These are phyloP conservation scores for Anomalospiza imberbis DNA, from an alignment of 2,797 vertebrate genomes.

Conservation along the genomic window DNA sequence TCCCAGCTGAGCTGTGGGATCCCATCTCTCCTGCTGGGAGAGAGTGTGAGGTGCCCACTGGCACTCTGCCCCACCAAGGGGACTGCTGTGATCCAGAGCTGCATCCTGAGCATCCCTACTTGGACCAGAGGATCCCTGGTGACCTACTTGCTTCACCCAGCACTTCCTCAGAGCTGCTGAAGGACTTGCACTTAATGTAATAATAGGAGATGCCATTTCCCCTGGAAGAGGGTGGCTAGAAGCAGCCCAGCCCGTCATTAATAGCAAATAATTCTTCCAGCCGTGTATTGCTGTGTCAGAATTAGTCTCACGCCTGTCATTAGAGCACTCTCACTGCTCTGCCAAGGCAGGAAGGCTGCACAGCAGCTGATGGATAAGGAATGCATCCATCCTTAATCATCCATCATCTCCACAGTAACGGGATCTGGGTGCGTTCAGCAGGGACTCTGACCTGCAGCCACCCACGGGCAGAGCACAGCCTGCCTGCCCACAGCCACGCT, in stretches of 20 bases:
- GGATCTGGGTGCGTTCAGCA: rapidly evolving
- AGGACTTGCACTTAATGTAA: neutral
- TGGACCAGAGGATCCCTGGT: neutral
- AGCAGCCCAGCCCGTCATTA: neutral
- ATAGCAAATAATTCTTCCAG: neutral
- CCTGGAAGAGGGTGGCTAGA: neutral
- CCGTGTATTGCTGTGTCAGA: neutral
- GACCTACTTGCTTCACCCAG: neutral
- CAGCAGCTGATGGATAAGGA: neutral
- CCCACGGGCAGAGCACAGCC: neutral
- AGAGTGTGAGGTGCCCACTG: neutral
- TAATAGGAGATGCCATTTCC: neutral
- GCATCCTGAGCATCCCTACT: neutral
- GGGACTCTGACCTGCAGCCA: neutral
- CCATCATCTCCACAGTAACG: neutral
- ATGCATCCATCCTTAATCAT: neutral
- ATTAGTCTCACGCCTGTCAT: neutral
- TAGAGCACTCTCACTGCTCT: neutral
- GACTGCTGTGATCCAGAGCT: neutral
- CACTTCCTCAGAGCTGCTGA: neutral
- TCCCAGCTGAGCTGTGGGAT: neutral
- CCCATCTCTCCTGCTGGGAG: neutral
- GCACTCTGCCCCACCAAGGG: too few relatives aligned
- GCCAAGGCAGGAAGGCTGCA: neutral
- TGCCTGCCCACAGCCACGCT: rapidly evolving